Evolutionary conservation across 2,888 invertebrate genomes (phyloP), one percentile per base, ranked within the genome.

Genomic region (Drosophila melanosoma): DNA sequence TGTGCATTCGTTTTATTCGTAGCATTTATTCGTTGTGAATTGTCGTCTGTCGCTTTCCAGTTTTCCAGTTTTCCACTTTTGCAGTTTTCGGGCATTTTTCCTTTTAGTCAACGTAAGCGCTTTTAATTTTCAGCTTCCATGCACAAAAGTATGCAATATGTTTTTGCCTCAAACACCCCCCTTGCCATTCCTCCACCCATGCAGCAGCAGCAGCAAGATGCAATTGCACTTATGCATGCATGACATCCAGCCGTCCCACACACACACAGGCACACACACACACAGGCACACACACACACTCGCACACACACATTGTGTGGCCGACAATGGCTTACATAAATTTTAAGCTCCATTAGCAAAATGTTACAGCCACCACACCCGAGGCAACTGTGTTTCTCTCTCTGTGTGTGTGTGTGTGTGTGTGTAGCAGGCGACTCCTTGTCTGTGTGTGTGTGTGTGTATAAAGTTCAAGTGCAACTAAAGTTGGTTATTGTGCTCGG

Each of bases 91-190:
- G 67, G 59, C 40, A 65, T 49, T 65, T 69, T 74, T 72, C 72
- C 42, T 73, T 81, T 81, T 70, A 60, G 84, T 74, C 75, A 86
- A 79, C 78, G 86, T 88, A 88, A 87, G 89, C 87, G 82, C 82
- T 88, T 90, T 90, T 87, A 88, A 89, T 90, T 88, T 90, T 88
- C 85, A 90, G 90, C 90, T 87, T 83, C 81, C 90, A 90, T 89
- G 88, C 90, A 85, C 85, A 86, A 82, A 89, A 89, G 81, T 89
- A 83, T 89, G 88, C 88, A 89, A 89, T 89, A 89, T 89, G 87
- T 84, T 88, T 82, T 85, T 75, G 58, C 49, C 56, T 49, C 40
- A 11, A 23, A 8, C 15, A n/a, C 38, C 35, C 35, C 32, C 17
- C 36, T 10, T 11, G n/a, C 54, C 8, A 40, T 38, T 53, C 15